Evolutionary conservation across 2,888 invertebrate genomes (phyloP).

Genomic region (Leucania comma): DNA sequence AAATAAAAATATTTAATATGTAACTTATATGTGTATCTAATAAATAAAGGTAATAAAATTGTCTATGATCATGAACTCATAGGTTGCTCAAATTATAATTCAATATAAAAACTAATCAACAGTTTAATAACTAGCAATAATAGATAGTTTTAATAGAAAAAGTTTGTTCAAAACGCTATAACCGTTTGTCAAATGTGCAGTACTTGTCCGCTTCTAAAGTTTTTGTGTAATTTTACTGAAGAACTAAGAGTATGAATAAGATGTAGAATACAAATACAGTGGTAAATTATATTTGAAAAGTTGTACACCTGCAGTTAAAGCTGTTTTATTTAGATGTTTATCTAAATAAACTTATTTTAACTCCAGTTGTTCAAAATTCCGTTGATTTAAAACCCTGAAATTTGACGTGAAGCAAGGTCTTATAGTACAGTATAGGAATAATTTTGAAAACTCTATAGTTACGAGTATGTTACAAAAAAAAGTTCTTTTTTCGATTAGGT

Average conservation of each 20-base stretch:
- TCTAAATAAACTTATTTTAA: neutral
- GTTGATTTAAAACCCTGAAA: too few relatives aligned
- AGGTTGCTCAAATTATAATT: neutral
- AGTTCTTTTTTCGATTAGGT: too few relatives aligned
- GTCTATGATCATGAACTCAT: neutral
- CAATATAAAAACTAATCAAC: slow-evolving; percentile 17
- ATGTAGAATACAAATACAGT: neutral
- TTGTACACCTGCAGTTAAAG: neutral
- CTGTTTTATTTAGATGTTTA: too few relatives aligned
- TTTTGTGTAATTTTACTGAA: slow-evolving; percentile 30
- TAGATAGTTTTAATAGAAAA: slow-evolving; percentile 34
- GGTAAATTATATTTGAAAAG: too few relatives aligned
- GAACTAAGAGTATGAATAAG: slow-evolving; percentile 11
- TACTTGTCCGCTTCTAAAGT: slow-evolving; percentile 29
- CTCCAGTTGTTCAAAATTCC: too few relatives aligned
- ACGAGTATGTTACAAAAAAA: too few relatives aligned
- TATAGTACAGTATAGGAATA: too few relatives aligned
- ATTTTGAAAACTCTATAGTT: too few relatives aligned
- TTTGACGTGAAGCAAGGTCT: too few relatives aligned
- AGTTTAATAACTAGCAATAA: slow-evolving; percentile 10
- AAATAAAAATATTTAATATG: too few relatives aligned
- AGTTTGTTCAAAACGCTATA: slow-evolving; percentile 29
- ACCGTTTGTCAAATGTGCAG: slow-evolving; percentile 45
- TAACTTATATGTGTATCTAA: too few relatives aligned
- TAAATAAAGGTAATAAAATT: too few relatives aligned